Evolutionary conservation across 2,888 invertebrate species (phyloP).

Genomic region (Sarcophaga variegata): DNA sequence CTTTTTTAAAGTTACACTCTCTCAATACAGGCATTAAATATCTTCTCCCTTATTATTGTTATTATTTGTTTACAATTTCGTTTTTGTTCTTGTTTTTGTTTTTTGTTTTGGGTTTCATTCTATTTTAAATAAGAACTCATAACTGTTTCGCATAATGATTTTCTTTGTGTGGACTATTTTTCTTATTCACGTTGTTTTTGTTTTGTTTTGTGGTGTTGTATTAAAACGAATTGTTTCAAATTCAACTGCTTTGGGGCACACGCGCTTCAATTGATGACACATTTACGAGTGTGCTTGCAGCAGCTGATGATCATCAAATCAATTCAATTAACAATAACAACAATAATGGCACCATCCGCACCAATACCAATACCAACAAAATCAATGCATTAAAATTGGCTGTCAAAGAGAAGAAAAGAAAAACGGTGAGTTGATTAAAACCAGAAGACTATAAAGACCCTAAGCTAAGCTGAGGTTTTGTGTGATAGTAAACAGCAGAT

Average conservation of each 20-base stretch:
- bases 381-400: constrained; percentile 1
- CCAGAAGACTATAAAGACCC: constrained; percentile 19
- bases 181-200: neutral
- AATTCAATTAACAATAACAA: constrained; percentile 17
- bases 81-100: neutral
- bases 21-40: constrained; percentile 15
- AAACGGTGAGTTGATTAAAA: constrained; percentile 58
- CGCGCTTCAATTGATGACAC: constrained; percentile 51
- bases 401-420: constrained; percentile 27
- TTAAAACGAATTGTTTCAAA: constrained; percentile 35
- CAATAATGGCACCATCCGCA: neutral
- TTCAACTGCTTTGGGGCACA: constrained; percentile 40
- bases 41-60: constrained; percentile 26
- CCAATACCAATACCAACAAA: neutral
- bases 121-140: constrained; percentile 41
- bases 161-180: constrained; percentile 43
- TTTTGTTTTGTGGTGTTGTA: constrained; percentile 7
- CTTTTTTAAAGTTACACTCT: neutral
- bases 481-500: constrained; percentile 45
- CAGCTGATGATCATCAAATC: constrained; percentile 51
- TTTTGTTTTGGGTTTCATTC: constrained; percentile 16
- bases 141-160: constrained; percentile 55
- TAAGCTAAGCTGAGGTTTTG: constrained; percentile 45
- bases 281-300: constrained; percentile 18
- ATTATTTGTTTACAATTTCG: neutral